Evolutionary conservation across 2,888 invertebrate genomes (phyloP).

Genomic region (Tenthredo notha): DNA sequence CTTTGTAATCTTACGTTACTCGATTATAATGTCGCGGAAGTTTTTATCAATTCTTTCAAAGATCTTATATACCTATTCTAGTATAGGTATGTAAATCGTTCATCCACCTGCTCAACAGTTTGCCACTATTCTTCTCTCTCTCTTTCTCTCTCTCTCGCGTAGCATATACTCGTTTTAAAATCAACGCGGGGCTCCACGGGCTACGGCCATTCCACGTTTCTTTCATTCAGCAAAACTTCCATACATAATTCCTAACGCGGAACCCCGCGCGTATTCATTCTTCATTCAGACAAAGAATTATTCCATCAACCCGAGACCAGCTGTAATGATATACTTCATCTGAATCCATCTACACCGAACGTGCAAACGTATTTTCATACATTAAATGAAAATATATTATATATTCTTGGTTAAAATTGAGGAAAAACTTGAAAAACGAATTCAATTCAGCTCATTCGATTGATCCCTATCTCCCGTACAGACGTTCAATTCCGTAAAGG

Average conservation of each 20-base stretch:
- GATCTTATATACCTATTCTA: not conserved
- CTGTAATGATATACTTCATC: not conserved
- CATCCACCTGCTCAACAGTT: constrained; percentile 49
- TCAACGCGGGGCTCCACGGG: constrained; percentile 16
- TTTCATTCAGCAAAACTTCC: constrained; percentile 51
- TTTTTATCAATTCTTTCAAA: constrained; percentile 1
- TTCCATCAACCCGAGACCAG: constrained; percentile 23
- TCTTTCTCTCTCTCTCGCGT: not conserved
- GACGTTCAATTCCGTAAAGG: not conserved
- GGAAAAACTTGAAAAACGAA: not conserved
- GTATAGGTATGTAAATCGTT: constrained; percentile 15
- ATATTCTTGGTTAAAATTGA: not conserved
- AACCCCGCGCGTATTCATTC: constrained; percentile 55
- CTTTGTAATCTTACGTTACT: not conserved
- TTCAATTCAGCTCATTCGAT: not conserved
- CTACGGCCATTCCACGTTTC: constrained; percentile 46
- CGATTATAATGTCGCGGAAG: not conserved
- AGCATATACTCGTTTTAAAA: constrained; percentile 39
- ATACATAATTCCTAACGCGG: constrained; percentile 41
- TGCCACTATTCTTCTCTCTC: not conserved
- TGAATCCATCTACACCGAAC: not conserved
- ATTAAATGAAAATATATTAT: not conserved
- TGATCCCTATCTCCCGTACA: not conserved
- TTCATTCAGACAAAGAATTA: constrained; percentile 62
- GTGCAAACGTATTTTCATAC: not conserved